These are phyloP conservation scores for Zonotrichia leucophrys DNA, from an alignment of 2,113 vertebrate species.

Conservation along the genomic window DNA sequence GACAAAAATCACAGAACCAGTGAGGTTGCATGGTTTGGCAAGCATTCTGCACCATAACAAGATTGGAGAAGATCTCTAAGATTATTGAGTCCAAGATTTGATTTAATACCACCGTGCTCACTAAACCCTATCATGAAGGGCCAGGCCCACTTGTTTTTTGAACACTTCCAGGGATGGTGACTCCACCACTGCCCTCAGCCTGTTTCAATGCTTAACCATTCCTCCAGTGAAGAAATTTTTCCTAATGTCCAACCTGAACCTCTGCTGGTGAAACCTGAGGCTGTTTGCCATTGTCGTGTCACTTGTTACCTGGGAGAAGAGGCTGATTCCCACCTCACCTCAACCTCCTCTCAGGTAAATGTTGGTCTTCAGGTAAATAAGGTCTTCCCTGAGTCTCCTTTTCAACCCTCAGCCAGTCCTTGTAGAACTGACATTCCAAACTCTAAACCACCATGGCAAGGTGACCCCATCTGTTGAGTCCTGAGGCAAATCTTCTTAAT, in stretches of 20 bases:
- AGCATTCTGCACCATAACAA: neutral
- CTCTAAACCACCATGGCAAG: neutral
- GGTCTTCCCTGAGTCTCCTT: neutral
- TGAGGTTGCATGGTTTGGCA: neutral
- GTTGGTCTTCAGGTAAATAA: neutral
- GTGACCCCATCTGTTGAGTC: neutral
- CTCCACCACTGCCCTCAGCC: neutral
- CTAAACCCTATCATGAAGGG: accelerated
- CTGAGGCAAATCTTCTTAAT: neutral
- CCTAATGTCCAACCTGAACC: neutral
- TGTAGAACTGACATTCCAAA: neutral
- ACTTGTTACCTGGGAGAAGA: neutral
- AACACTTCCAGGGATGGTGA: neutral
- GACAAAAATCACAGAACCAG: neutral
- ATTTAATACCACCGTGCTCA: neutral
- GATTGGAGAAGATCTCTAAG: neutral
- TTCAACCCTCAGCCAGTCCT: neutral
- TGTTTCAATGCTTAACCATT: neutral
- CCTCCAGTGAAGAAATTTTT: neutral
- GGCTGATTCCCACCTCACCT: neutral
- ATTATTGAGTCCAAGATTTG: neutral
- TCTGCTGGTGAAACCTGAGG: neutral
- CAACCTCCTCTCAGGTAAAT: neutral
- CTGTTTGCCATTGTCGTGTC: neutral
- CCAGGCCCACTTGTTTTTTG: neutral